Conservation (phyloP, 2,113 vertebrate genomes). For the Callopanchax toddi region DNA sequence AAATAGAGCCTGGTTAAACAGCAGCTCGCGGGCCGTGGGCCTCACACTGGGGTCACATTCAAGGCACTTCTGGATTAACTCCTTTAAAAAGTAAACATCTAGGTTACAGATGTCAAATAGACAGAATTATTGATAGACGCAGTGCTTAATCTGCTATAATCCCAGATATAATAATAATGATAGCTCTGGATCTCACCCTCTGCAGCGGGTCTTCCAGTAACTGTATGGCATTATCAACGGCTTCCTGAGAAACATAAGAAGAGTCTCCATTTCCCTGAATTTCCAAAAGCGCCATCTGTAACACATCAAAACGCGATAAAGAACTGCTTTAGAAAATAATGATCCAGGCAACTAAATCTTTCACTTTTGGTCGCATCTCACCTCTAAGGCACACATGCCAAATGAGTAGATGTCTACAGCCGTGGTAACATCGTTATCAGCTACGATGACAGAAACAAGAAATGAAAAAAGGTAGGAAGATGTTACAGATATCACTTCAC, state of each 20-base stretch:
- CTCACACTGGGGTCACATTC: slow-evolving; percentile 86
- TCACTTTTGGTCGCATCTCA: slow-evolving; percentile 67
- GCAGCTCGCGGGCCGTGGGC: slow-evolving; percentile 92
- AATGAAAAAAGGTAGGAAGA: not conserved
- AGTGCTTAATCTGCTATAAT: not conserved
- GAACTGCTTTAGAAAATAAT: not conserved
- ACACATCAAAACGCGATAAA: slow-evolving; percentile 5
- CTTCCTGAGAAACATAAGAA: slow-evolving; percentile 92
- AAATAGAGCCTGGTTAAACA: slow-evolving; percentile 94
- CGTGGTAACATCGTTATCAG: slow-evolving; percentile 91
- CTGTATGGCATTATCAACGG: slow-evolving; percentile 93
- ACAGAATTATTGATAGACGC: too few species aligned
- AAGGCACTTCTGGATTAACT: slow-evolving; percentile 96
- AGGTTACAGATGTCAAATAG: not conserved
- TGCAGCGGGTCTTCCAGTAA: slow-evolving; percentile 94
- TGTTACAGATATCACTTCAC: not conserved
- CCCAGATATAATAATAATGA: too few species aligned
- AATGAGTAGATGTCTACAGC: slow-evolving; percentile 98
- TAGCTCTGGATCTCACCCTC: slow-evolving; percentile 81
- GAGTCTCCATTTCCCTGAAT: slow-evolving; percentile 98
- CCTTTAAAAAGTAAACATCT: slow-evolving; percentile 72
- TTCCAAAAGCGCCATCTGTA: slow-evolving; percentile 95
- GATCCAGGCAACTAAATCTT: not conserved
- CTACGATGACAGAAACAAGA: slow-evolving; percentile 51
- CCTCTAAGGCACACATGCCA: slow-evolving; percentile 98